These are phyloP conservation scores for Nematolebias whitei DNA, from an alignment of 2,113 vertebrate genomes.

Conservation along the genomic window DNA sequence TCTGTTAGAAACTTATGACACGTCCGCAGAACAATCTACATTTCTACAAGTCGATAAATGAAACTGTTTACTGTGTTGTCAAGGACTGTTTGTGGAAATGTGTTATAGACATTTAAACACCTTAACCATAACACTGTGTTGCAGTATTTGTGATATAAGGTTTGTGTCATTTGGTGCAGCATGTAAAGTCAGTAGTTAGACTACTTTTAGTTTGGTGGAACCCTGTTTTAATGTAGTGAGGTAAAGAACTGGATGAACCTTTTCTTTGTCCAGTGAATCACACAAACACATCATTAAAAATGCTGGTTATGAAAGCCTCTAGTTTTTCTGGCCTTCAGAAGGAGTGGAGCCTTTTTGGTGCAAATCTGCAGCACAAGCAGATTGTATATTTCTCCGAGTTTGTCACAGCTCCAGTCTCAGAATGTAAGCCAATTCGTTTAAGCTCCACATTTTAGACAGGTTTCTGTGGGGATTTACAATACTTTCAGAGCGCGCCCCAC, in stretches of 20 bases:
- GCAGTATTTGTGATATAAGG: too few relatives aligned
- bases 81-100: too few relatives aligned
- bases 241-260: constrained; percentile 22
- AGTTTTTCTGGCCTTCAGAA: constrained; percentile 24
- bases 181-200: not conserved
- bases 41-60: constrained; percentile 51
- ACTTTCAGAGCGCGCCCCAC: constrained; percentile 60
- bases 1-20: constrained; percentile 69
- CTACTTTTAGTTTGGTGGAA: too few relatives aligned
- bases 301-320: constrained; percentile 10
- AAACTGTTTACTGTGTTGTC: constrained; percentile 11
- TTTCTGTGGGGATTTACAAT: constrained; percentile 70
- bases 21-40: constrained; percentile 62
- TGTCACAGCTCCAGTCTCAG: constrained; percentile 57
- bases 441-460: constrained; percentile 71
- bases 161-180: constrained; percentile 1
- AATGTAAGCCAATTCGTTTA: constrained; percentile 74
- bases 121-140: too few relatives aligned
- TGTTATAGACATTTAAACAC: too few relatives aligned
- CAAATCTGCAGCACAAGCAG: constrained; percentile 43
- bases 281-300: constrained; percentile 9
- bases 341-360: constrained; percentile 36
- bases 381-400: constrained; percentile 59
- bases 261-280: constrained; percentile 38
- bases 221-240: constrained; percentile 37